A percentile compares a stretch with the other conserved stretches of the same genome.
Evolutionary conservation across 2,113 vertebrate species (phyloP).

Genomic region (Aythya baeri): DNA sequence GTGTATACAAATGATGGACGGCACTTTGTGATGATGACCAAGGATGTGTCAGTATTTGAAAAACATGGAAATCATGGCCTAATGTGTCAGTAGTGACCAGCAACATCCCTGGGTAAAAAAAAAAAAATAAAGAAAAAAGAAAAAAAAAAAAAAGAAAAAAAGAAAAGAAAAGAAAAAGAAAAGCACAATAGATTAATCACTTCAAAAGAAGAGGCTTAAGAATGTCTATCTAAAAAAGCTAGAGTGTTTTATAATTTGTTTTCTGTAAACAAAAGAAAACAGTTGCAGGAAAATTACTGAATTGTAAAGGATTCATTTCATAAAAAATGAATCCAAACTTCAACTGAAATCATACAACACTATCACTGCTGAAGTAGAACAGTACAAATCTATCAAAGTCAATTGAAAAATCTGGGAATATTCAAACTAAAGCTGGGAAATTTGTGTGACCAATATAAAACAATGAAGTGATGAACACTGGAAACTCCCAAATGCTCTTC

Average conservation of each 20-base stretch:
- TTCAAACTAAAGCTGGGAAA: background rate
- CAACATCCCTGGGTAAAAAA: slow-evolving; percentile 87
- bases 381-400: background rate
- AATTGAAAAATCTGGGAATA: background rate
- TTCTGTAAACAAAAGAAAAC: background rate
- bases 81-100: slow-evolving; percentile 94
- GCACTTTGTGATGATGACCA: slow-evolving; percentile 97
- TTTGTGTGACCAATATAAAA: background rate
- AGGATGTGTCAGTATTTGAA: slow-evolving; percentile 96
- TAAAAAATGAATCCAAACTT: background rate
- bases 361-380: background rate
- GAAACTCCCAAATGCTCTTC: background rate
- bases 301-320: background rate
- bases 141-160: background rate
- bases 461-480: background rate
- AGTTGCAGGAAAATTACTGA: background rate
- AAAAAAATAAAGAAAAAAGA: background rate
- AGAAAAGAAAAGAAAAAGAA: slow-evolving; percentile 44
- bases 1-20: slow-evolving; percentile 96
- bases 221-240: background rate
- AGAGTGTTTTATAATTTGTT: background rate
- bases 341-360: background rate
- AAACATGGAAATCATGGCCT: slow-evolving; percentile 98
- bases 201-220: background rate
- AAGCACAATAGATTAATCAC: slow-evolving; percentile 26